These are phyloP conservation scores for honey bee (Apis mellifera) DNA, from an alignment of 1,140 invertebrate species.

Conservation along the genomic window Amel_HAv3.1 CM009941.2:10939501-10940000, in stretches of 20 bases:
- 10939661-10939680: conserved; percentile 44
- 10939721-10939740: conserved; percentile 58
- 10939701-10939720: conserved; percentile 55
- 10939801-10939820: conserved; percentile 58
- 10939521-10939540: neutral
- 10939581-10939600: neutral
- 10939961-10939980: neutral
- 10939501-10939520: conserved; percentile 41
- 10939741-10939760: conserved; percentile 28
- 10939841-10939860: conserved; percentile 57
- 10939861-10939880: conserved; percentile 36
- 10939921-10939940: neutral
- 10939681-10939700: conserved; percentile 57
- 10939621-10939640: neutral
- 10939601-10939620: too few species aligned
- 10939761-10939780: conserved; percentile 3
- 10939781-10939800: conserved; percentile 20
- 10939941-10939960: neutral
- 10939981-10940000: conserved; percentile 35
- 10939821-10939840: conserved; percentile 37
- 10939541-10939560: neutral
- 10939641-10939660: neutral
- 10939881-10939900: neutral
- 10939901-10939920: neutral
- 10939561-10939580: neutral